Base-by-base conservation (phyloP, 2,797 vertebrate species). In the Decapterus maruadsi region DNA sequence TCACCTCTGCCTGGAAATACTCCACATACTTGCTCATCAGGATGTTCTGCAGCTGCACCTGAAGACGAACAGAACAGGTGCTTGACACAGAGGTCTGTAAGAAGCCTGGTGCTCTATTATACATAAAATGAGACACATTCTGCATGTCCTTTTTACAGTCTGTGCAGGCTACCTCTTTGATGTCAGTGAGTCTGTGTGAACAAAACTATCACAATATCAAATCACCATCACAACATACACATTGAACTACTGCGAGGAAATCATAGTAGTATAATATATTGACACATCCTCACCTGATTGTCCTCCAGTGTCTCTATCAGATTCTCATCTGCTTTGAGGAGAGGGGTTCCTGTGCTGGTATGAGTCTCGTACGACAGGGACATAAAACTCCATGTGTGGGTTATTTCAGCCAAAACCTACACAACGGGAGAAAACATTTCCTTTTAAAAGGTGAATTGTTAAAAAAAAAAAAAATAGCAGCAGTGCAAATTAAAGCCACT, bases 21-120 rank as follows among this genome's bases (percentile, higher is more conserved):
- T 96, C 96, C 10, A 96, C 95, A 46, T 96, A 95, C 83, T 97
- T 97, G 84, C 96, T 97, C 95, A 96, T 96, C 45, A 95, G 85
- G 86, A 95, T 96, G 85, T 95, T 96, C 91, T 97, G 95, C 80
- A 96, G 89, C 78, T 95, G 95, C 61, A 96, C 90, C 94, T 96
- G 67, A n/a, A 36, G 50, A 55, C 11, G 26, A 54, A 78, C 4
- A 26, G 57, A 74, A 40, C 29, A 22, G 0, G 2, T 55, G 10
- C 13, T 53, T 65, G 8, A 63, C 26, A 17, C n/a, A 22, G 42
- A 19, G 3, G 31, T 45, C 36, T 70, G 3, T 20, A 53, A 40
- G 58, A 72, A 61, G 2, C 45, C 19, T 10, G 17, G 67, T 55
- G 34, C 0, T 46, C 14, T 0, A 40, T 26, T 0, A 72, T 7